Base-by-base conservation (phyloP, 2,888 invertebrate species). In the Dynastes grantii region DNA sequence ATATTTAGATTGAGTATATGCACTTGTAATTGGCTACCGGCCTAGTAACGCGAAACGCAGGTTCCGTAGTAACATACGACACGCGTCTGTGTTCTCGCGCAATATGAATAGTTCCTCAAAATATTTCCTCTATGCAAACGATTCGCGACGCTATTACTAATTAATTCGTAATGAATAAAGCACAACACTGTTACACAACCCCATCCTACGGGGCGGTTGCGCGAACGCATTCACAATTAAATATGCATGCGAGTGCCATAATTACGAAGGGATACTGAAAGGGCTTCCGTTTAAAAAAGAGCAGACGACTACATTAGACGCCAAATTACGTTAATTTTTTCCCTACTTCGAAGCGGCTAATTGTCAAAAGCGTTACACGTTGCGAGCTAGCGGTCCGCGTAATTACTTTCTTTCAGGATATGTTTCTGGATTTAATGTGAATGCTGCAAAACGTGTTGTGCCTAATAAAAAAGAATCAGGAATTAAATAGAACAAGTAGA, bases 251-350 rank as follows among this genome's bases (percentile, higher is more conserved):
- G 73, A 61, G 73, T 22, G 58, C 16, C 27, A 37, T 58, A 73
- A 73, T 73, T 58, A 61, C 58, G 11, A 37, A 40, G 32, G 73
- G 73, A 73, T 61, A 40, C 55, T 40, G 73, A 73, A 73, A 32
- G 37, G 11, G 45, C 37, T 13, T 58, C 58, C 61, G 11, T 61
- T 73, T 58, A 58, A 58, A 73, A 58, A 73, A 29, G 37, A 16
- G 58, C 58, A 73, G 37, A 37, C 58, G 73, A 73, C 58, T 73
- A 40, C 73, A 73, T 73, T 73, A 73, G 73, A 73, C 58, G 40
- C 73, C 58, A 73, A 73, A 73, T 73, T 73, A 45, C 73, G 73
- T 73, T 73, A 58, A 73, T 73, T 73, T 73, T 71, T 73, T 70
- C 11, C 29, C 58, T 73, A 73, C 73, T 73, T 58, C 58, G 58